These are phyloP conservation scores for Nicator chloris DNA, from an alignment of 2,113 vertebrate species.

Conservation along the genomic window DNA sequence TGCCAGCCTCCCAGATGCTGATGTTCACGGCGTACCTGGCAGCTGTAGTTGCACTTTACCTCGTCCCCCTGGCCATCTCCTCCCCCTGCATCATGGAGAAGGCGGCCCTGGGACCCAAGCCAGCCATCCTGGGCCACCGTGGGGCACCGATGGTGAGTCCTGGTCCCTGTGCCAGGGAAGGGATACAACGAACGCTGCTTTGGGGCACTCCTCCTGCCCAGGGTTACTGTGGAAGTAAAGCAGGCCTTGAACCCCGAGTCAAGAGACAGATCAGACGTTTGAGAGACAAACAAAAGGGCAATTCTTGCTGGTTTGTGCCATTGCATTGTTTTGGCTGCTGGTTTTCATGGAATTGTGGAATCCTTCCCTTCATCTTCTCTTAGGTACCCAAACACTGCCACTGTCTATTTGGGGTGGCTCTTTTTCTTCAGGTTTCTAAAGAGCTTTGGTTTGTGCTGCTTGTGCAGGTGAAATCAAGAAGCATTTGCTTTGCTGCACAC, in stretches of 20 bases:
- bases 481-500: not conserved
- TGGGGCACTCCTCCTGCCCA: not conserved
- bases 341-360: not conserved
- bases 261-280: too few species aligned
- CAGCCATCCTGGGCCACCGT: conserved; percentile 83
- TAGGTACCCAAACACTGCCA: not conserved
- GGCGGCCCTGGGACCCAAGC: conserved; percentile 78
- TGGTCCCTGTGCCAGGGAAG: too few species aligned
- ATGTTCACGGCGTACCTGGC: conserved; percentile 80
- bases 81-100: conserved; percentile 96
- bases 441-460: not conserved
- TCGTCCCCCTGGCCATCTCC: conserved; percentile 87
- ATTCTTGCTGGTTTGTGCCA: not conserved
- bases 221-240: not conserved
- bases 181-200: accelerated
- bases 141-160: conserved; percentile 95
- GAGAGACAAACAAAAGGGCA: not conserved
- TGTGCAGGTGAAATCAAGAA: not conserved
- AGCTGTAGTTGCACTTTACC: conserved; percentile 81
- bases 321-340: not conserved
- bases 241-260: not conserved
- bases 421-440: not conserved
- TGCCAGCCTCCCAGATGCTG: conserved; percentile 82
- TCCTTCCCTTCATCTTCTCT: not conserved
- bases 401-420: not conserved